phyloP scores from a whole-genome alignment of 2,797 vertebrate genomes.

The Sardinella longiceps region DNA sequence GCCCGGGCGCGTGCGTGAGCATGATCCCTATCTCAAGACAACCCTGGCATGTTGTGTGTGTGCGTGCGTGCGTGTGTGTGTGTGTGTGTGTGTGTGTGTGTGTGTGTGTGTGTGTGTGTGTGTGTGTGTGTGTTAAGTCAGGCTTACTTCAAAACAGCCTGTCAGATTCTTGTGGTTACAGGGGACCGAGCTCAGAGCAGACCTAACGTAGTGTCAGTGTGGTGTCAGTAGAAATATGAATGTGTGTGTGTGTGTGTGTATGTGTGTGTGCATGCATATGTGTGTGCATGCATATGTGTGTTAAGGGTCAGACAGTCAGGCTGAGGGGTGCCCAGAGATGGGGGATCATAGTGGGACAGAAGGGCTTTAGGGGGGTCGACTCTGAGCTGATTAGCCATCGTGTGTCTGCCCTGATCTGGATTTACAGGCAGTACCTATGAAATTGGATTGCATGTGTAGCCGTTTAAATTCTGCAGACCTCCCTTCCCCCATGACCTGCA shows the following conservation, averaged over 20 bases:
- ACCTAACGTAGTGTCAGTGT: no score
- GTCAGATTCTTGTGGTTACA: not conserved
- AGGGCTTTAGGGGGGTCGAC: not conserved
- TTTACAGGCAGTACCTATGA: not conserved
- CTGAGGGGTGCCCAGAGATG: not conserved
- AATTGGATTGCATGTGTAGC: constrained; percentile 20
- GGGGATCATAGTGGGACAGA: not conserved
- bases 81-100: constrained; percentile 25
- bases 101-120: not conserved
- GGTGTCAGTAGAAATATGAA: not conserved
- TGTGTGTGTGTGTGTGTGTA: no score
- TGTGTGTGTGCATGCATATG: not conserved
- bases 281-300: not conserved
- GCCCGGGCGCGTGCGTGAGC: not conserved
- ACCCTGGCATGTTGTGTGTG: not conserved
- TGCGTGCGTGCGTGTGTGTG: constrained; percentile 34
- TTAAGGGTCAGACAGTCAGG: not conserved
- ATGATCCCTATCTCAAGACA: not conserved
- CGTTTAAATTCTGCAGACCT: not conserved
- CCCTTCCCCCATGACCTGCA: not conserved
- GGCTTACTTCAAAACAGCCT: not conserved
- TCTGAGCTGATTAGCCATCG: constrained; percentile 3
- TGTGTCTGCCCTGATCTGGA: not conserved
- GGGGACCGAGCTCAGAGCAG: not conserved
- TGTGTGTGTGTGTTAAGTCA: not conserved